A percentile compares a stretch with the other conserved stretches of the same genome.
Conservation (phyloP, 2,113 vertebrate genomes). For the Sturnus vulgaris region DNA sequence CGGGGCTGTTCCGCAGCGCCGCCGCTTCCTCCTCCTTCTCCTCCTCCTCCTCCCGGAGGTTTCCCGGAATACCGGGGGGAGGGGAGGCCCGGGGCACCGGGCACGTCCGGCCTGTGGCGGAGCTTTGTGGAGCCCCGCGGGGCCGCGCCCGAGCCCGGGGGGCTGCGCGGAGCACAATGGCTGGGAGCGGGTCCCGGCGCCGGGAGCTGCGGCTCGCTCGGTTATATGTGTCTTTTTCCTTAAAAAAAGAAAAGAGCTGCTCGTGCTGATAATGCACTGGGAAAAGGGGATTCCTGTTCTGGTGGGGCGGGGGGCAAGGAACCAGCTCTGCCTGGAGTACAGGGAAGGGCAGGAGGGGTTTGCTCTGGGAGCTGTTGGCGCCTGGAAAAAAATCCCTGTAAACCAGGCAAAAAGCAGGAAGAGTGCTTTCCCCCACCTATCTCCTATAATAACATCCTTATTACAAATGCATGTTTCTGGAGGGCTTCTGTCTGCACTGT, state of each 20-base stretch:
- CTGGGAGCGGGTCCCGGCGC: not conserved
- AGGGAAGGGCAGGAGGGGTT: not conserved
- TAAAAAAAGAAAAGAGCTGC: not conserved
- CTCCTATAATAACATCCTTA: not conserved
- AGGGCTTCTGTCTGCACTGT: not conserved
- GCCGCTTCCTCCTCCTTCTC: slow-evolving; percentile 3
- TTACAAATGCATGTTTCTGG: not conserved
- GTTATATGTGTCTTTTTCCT: not conserved
- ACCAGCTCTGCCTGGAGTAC: not conserved
- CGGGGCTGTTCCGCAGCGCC: slow-evolving; percentile 37
- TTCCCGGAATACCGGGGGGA: slow-evolving; percentile 52
- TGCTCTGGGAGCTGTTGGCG: not conserved
- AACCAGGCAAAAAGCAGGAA: not conserved
- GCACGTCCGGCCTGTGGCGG: slow-evolving; percentile 40
- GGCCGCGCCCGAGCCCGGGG: slow-evolving; percentile 1
- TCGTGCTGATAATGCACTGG: not conserved
- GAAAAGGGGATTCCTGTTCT: not conserved
- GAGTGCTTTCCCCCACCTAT: not conserved
- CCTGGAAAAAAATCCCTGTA: not conserved
- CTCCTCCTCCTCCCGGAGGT: not conserved
- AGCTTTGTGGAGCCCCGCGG: slow-evolving; percentile 6
- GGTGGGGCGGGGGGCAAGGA: not conserved
- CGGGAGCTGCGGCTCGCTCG: not conserved
- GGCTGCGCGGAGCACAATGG: not conserved
- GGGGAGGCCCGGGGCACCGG: slow-evolving; percentile 31